These are phyloP conservation scores for Diplodus sargus DNA, from an alignment of 2,797 vertebrate genomes.

Conservation along the genomic window DNA sequence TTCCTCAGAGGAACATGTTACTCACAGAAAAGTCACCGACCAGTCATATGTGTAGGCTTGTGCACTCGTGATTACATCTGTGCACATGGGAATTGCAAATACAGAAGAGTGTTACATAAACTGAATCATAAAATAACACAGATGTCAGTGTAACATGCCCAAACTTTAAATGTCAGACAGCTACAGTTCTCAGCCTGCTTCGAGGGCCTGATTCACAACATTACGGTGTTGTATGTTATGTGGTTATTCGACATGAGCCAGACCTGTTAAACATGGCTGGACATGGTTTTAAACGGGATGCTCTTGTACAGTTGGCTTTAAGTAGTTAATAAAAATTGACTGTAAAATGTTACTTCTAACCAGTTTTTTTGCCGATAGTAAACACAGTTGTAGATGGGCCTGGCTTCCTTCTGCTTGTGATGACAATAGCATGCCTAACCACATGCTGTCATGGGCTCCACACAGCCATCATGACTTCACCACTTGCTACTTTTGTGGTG, in stretches of 20 bases:
- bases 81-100: neutral
- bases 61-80: neutral
- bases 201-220: conserved; percentile 7
- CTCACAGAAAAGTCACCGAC: conserved; percentile 41
- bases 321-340: conserved; percentile 3
- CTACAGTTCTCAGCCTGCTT: conserved; percentile 1
- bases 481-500: conserved; percentile 32
- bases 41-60: conserved; percentile 2
- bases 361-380: conserved; percentile 14
- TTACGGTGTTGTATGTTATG: conserved; percentile 2
- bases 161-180: neutral
- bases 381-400: conserved; percentile 1
- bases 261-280: neutral
- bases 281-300: neutral
- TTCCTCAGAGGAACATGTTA: conserved; percentile 55
- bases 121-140: conserved; percentile 22
- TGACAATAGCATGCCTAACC: conserved; percentile 26
- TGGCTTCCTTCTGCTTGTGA: conserved; percentile 24
- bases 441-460: conserved; percentile 27
- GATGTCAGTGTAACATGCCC: conserved; percentile 4
- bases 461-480: conserved; percentile 32
- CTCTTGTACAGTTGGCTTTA: conserved; percentile 13
- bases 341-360: conserved; percentile 8
- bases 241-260: conserved; percentile 6
- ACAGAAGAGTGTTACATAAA: conserved; percentile 1